These are phyloP conservation scores for Lasioglossum calceatum DNA, from an alignment of 2,888 invertebrate genomes.

Conservation along the genomic window DNA sequence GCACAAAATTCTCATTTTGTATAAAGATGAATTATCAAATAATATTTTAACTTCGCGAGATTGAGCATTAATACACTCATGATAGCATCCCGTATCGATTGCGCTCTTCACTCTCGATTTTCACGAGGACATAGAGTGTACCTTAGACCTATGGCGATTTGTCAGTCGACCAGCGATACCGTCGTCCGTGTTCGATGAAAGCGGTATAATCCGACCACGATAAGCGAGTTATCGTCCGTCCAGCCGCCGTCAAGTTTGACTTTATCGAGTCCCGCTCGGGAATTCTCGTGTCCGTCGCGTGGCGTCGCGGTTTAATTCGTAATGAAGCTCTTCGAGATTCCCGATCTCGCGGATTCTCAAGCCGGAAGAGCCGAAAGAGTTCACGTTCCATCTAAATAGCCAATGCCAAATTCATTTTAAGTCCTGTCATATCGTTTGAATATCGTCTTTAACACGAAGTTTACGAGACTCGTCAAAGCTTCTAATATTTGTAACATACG, in stretches of 20 bases:
- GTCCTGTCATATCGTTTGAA: not conserved
- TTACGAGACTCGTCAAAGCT: no score
- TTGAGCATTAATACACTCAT: not conserved
- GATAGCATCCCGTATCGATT: constrained; percentile 5
- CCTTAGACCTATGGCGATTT: constrained; percentile 52
- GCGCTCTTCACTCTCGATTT: constrained; percentile 34
- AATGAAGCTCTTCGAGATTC: constrained; percentile 42
- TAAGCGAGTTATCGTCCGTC: constrained; percentile 76
- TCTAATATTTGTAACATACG: no score
- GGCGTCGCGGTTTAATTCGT: constrained; percentile 52
- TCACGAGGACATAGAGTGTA: constrained; percentile 20
- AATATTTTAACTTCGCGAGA: not conserved
- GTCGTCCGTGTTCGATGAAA: constrained; percentile 65
- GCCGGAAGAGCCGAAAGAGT: constrained; percentile 17
- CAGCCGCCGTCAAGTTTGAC: constrained; percentile 68
- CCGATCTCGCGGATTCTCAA: constrained; percentile 29
- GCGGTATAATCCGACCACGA: constrained; percentile 71
- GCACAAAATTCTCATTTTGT: not conserved
- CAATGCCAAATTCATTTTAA: not conserved
- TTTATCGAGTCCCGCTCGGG: constrained; percentile 61
- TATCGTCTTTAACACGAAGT: no score
- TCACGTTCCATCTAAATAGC: constrained; percentile 24
- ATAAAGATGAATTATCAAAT: not conserved
- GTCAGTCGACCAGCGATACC: constrained; percentile 54
- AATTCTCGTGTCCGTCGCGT: constrained; percentile 49